phyloP scores from a whole-genome alignment of 2,113 vertebrate species.

The Mustela nigripes region DNA sequence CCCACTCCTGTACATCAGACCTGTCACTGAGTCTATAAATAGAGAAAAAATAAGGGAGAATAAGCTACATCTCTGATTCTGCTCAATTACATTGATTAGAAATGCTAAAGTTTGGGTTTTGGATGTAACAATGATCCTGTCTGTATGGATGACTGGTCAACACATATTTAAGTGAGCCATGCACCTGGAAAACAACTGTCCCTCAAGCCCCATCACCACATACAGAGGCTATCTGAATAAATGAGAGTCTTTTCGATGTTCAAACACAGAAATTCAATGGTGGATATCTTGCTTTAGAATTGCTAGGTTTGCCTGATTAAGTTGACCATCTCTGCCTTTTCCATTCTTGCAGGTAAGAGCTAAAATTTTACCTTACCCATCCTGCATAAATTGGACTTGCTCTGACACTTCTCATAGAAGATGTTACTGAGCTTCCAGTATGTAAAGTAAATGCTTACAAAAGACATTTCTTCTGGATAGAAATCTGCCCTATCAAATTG shows the following conservation, averaged over 20 bases:
- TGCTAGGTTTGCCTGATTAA: neutral
- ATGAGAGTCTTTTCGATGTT: neutral
- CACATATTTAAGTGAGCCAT: neutral
- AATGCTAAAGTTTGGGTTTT: neutral
- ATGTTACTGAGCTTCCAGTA: neutral
- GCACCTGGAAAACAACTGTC: neutral
- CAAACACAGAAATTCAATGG: neutral
- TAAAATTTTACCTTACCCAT: neutral
- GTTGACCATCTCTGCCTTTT: neutral
- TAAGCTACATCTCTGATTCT: neutral
- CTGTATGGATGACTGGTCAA: neutral
- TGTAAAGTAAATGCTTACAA: neutral
- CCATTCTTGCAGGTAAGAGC: neutral
- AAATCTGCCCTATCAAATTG: neutral
- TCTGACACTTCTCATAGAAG: neutral
- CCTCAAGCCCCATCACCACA: accelerated
- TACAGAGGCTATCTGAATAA: neutral
- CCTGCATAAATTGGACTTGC: neutral
- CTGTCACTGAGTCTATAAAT: constrained; percentile 71
- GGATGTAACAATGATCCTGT: neutral
- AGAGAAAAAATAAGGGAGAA: constrained; percentile 36
- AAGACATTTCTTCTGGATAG: neutral
- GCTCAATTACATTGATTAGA: neutral
- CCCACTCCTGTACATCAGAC: constrained; percentile 65
- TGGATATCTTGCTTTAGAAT: neutral